Evolutionary conservation across 2,888 invertebrate genomes (phyloP), one percentile per base, ranked within the genome.

Genomic region (Metacarcinus magister): DNA sequence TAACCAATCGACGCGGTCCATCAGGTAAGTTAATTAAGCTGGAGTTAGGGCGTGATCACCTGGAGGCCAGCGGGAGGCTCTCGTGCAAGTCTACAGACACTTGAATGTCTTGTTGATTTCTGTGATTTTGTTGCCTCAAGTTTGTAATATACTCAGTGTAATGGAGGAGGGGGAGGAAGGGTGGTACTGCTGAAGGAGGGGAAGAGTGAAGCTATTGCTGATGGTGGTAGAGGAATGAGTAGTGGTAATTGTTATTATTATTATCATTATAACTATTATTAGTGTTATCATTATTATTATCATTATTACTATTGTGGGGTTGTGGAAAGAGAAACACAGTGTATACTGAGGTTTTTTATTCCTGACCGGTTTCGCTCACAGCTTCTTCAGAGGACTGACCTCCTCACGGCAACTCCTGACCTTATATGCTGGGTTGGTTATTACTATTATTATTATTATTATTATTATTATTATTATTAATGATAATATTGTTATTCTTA

Each of bases 1-100:
- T 87, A 87, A 87, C 87, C 87, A 87, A 87, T 87, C 87, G 39
- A 39, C 87, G 87, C 87, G 87, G 87, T 87, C 87, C 87, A 87
- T 87, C 87, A 87, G 87, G 87, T 87, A 87, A 87, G 87, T 87
- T 87, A 87, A 87, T 87, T 87, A 87, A 87, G 87, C 39, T 32
- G 19, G 87, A 87, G 87, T 87, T 87, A 39, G 87, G 87, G 87
- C 87, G 39, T 87, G 87, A 87, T 87, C 87, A 87, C 87, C 87
- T 87, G 87, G 39, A n/a, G 87, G 87, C 87, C 87, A 19, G 39
- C 32, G 87, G 39, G 39, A 39, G 87, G 87, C 32, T 82, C 75
- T 87, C 87, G 39, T 32, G 87, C 39, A 87, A 39, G 87, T 32
- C 87, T 87, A 19, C 13, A 39, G 87, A 39, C 87, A 39, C 87